Conservation (phyloP, 1,140 invertebrate species). For the Lordiphosa mommai region DNA sequence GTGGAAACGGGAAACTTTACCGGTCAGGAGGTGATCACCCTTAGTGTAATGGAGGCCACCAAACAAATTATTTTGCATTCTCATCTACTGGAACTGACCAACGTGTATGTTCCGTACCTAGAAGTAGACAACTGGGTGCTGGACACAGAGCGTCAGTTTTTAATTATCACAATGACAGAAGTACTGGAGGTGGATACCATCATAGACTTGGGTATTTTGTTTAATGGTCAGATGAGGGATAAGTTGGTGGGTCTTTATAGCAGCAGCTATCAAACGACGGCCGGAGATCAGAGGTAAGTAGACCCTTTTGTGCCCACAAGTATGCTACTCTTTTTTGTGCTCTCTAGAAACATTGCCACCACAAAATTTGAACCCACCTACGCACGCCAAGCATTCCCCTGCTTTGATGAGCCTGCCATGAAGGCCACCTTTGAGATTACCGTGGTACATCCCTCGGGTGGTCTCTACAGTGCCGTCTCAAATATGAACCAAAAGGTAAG, state of each 20-base stretch:
- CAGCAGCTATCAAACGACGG: constrained; percentile 74
- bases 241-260: constrained; percentile 80
- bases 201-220: constrained; percentile 69
- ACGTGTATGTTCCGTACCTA: constrained; percentile 34
- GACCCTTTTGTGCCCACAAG: constrained; percentile 11
- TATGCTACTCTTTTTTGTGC: constrained; percentile 18
- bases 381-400: constrained; percentile 95
- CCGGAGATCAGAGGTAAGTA: constrained; percentile 70
- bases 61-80: constrained; percentile 86
- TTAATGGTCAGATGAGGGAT: constrained; percentile 77
- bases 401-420: constrained; percentile 96
- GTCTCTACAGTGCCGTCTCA: constrained; percentile 87
- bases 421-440: constrained; percentile 93
- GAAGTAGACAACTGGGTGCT: constrained; percentile 36
- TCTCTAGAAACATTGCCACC: constrained; percentile 87
- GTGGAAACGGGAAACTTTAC: constrained; percentile 85
- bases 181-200: constrained; percentile 18
- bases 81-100: constrained; percentile 76
- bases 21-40: constrained; percentile 85
- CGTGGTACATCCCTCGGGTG: constrained; percentile 84
- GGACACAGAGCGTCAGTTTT: constrained; percentile 55
- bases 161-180: constrained; percentile 45
- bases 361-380: constrained; percentile 96
- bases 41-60: constrained; percentile 82
- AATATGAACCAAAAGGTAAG: constrained; percentile 85